phyloP scores from a whole-genome alignment of 2,888 invertebrate genomes.

The Oscheius sp. region DNA sequence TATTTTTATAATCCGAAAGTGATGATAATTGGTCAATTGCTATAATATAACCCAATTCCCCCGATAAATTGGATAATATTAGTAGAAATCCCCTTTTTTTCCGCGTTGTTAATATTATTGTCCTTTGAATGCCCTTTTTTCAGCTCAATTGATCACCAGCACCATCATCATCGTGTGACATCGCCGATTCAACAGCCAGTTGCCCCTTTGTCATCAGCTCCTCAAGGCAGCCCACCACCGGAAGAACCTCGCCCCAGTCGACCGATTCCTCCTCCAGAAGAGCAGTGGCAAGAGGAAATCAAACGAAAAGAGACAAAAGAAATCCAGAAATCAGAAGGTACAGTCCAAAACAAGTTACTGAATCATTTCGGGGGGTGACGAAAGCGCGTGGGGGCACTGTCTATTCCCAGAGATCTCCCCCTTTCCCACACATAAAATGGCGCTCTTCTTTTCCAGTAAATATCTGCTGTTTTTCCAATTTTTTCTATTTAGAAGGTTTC shows the following conservation, averaged over 20 bases:
- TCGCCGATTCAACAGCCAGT: constrained; percentile 1
- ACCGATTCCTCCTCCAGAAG: not conserved
- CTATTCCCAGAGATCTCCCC: no score
- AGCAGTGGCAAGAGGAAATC: constrained; percentile 6
- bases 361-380: no score
- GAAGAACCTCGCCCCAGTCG: constrained; percentile 20
- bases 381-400: no score
- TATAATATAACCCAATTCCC: no score
- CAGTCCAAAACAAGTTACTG: no score
- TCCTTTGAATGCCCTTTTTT: not conserved
- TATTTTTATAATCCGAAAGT: no score
- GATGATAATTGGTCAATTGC: no score
- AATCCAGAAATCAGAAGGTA: not conserved
- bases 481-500: constrained; percentile 24
- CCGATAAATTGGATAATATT: no score
- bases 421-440: no score
- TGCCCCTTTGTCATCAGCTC: not conserved
- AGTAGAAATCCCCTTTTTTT: no score
- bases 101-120: no score
- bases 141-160: constrained; percentile 1
- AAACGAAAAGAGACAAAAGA: not conserved
- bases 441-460: not conserved
- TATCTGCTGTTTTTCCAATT: not conserved
- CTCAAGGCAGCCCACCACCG: constrained; percentile 26
- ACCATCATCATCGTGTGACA: not conserved